Evolutionary conservation across 2,888 invertebrate genomes (phyloP).

Genomic region (Zelleria hepariella): DNA sequence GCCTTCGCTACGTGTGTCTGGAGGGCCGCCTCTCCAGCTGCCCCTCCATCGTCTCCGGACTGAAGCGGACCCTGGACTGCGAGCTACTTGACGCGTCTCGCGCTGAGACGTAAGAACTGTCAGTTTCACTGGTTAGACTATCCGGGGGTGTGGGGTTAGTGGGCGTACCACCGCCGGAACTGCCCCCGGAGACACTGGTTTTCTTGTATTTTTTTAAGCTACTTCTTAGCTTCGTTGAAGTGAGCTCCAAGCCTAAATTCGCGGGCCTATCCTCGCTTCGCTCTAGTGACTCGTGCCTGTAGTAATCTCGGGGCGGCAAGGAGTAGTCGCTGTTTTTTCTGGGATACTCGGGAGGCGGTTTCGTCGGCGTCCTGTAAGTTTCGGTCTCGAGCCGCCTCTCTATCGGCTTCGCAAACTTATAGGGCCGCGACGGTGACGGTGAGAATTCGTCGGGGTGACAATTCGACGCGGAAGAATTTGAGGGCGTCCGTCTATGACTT

Average conservation of each 20-base stretch:
- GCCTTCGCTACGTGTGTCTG: conserved; percentile 63
- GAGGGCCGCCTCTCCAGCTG: conserved; percentile 37
- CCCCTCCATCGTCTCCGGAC: conserved; percentile 80
- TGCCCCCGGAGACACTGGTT: conserved; percentile 65
- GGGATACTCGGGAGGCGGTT: conserved; percentile 42
- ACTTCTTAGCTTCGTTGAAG: conserved; percentile 79
- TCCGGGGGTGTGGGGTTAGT: conserved; percentile 90
- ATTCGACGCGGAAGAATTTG: conserved; percentile 77
- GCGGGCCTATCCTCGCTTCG: conserved; percentile 54
- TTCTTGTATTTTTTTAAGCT: conserved; percentile 83
- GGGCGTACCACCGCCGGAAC: conserved; percentile 79
- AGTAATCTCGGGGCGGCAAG: conserved; percentile 44
- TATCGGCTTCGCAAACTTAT: conserved; percentile 22
- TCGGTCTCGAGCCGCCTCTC: conserved; percentile 31
- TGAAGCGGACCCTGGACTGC: conserved; percentile 82
- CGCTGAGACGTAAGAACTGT: conserved; percentile 90
- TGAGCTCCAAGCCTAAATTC: conserved; percentile 75
- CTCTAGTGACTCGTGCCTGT: conserved; percentile 49
- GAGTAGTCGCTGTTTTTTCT: conserved; percentile 49
- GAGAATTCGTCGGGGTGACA: conserved; percentile 68
- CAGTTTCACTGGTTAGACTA: conserved; percentile 84
- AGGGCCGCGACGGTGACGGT: conserved; percentile 43
- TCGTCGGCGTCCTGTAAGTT: conserved; percentile 29
- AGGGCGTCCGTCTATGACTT: conserved; percentile 82
- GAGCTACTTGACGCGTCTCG: conserved; percentile 80